phyloP scores from a whole-genome alignment of 2,797 vertebrate species.

The Bradypus variegatus region DNA sequence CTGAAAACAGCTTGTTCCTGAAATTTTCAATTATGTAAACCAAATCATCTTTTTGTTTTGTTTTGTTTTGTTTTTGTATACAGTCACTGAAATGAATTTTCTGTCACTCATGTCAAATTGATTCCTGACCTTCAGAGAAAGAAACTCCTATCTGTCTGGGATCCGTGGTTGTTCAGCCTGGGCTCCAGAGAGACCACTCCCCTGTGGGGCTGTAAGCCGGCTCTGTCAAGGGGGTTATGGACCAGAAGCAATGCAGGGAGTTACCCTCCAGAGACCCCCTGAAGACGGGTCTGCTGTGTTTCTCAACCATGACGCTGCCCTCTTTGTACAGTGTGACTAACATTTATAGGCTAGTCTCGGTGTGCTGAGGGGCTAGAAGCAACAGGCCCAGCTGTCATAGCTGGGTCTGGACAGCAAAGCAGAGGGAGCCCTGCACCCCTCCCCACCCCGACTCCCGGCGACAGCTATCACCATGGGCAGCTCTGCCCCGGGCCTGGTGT shows the following conservation, averaged over 20 bases:
- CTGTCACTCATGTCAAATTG: too few relatives aligned
- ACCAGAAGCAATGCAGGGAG: background rate
- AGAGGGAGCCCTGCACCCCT: background rate
- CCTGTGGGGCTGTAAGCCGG: background rate
- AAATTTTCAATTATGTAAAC: too few relatives aligned
- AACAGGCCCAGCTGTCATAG: background rate
- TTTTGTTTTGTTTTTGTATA: too few relatives aligned
- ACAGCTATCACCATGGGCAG: background rate
- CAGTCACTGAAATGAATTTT: too few relatives aligned
- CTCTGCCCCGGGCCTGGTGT: background rate
- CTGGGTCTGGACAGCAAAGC: background rate
- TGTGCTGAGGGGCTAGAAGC: too few relatives aligned
- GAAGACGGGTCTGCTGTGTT: rapidly evolving
- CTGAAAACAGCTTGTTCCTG: too few relatives aligned
- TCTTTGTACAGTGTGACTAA: too few relatives aligned
- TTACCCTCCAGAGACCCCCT: background rate
- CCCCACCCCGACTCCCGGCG: background rate
- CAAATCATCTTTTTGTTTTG: too few relatives aligned
- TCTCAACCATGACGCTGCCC: background rate
- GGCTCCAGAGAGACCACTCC: background rate
- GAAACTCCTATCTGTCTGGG: background rate
- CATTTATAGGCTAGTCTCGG: background rate
- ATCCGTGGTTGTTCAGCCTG: background rate
- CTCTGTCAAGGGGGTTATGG: background rate
- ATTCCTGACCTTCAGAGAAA: too few relatives aligned